A percentile compares a stretch with the other conserved stretches of the same genome.
These are phyloP conservation scores for Motacilla alba DNA, from an alignment of 2,113 vertebrate species.

Conservation along the genomic window DNA sequence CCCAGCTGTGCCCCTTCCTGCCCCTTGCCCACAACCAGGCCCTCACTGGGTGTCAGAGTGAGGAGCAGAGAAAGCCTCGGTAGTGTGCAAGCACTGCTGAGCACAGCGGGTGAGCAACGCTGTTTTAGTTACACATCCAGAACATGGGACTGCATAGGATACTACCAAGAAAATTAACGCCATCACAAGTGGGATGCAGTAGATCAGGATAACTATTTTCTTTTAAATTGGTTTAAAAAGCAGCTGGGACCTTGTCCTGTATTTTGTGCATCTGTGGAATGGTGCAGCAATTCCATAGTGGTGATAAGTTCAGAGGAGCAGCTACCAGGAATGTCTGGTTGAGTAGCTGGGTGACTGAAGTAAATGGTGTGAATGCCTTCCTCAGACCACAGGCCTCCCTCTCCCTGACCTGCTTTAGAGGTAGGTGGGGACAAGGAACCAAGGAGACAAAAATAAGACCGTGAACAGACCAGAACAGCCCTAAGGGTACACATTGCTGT, in stretches of 20 bases:
- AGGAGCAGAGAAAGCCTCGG: neutral
- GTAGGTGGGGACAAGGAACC: neutral
- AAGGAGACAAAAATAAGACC: neutral
- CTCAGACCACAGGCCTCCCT: neutral
- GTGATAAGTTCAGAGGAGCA: neutral
- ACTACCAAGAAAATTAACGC: neutral
- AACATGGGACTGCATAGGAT: neutral
- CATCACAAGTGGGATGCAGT: neutral
- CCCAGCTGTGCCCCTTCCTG: neutral
- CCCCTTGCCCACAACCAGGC: neutral
- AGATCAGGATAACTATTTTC: neutral
- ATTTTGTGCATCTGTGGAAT: neutral
- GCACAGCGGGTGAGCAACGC: fast-evolving
- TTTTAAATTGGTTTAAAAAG: neutral
- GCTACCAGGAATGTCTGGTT: neutral
- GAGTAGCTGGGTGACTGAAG: neutral
- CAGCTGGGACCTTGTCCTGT: neutral
- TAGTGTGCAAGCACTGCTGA: neutral
- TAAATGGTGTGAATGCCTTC: neutral
- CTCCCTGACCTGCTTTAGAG: neutral
- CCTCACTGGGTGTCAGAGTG: fast-evolving
- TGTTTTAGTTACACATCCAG: neutral
- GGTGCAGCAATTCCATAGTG: neutral
- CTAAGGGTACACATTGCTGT: neutral
- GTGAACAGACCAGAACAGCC: neutral